Evolutionary conservation across 2,888 invertebrate species (phyloP), one percentile per base, ranked within the genome.

Genomic region (Gortyna flavago): DNA sequence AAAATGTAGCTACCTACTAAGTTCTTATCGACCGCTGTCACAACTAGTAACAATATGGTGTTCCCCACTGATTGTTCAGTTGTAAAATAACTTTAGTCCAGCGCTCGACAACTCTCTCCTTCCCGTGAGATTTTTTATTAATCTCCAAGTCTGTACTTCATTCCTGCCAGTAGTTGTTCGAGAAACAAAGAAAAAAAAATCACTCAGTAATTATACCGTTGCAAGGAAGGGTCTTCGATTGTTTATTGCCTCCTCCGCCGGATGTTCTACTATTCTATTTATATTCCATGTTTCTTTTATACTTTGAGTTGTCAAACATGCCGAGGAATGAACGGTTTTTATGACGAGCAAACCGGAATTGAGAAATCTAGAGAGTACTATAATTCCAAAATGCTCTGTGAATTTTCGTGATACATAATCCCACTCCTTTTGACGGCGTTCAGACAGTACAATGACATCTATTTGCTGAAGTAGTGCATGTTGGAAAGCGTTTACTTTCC

Each of bases 241-340:
- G 94, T 95, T 95, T 95, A 94, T 96, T 94, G 93, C 93, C 88
- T 93, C 92, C 90, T 89, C 88, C 89, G 90, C 92, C 94, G 95
- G 95, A 95, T 95, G 95, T 93, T 91, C 93, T 89, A 90, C 81
- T 89, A 82, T 85, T 80, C 87, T 89, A 89, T 90, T 89, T 89
- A 80, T 89, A 87, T 86, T 86, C 75, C 78, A 83, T 87, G 85
- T 89, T 89, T 87, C 88, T 87, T 90, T 85, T 79, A 81, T 79
- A 72, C 67, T 83, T 71, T 76, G 76, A 79, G 76, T 84, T 87
- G 87, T 85, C 83, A 87, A 87, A 86, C 85, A 84, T 80, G 77
- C 75, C 62, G 57, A 77, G 59, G 51, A 80, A 81, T 77, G 25
- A 76, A 83, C 83, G 65, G 80, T 85, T 86, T 79, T 83, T 82